Evolutionary conservation across 2,888 invertebrate genomes (phyloP).

Genomic region (Unio pictorum): DNA sequence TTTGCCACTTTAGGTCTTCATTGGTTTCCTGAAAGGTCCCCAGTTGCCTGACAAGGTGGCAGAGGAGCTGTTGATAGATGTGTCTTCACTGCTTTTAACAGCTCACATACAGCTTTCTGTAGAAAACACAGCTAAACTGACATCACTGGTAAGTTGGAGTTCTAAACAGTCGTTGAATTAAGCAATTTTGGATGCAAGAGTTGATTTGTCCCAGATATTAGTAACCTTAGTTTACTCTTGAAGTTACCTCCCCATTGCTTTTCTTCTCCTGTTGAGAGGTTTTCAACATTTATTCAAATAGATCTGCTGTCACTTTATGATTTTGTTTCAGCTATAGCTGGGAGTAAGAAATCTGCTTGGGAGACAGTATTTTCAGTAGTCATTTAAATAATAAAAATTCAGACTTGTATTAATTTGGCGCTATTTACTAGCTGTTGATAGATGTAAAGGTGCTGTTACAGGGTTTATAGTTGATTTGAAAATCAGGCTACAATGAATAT

Average conservation of each 20-base stretch:
- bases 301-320: too few relatives aligned
- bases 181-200: background rate
- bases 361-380: too few relatives aligned
- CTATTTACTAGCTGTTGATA: too few relatives aligned
- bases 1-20: slow-evolving; percentile 32
- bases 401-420: too few relatives aligned
- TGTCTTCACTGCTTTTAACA: slow-evolving; percentile 40
- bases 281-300: too few relatives aligned
- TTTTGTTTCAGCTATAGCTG: too few relatives aligned
- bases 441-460: too few relatives aligned
- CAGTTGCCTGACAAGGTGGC: slow-evolving; percentile 25
- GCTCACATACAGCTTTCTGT: slow-evolving; percentile 40
- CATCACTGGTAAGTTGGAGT: slow-evolving; percentile 40
- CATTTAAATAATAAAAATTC: too few relatives aligned
- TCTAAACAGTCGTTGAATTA: background rate
- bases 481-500: too few relatives aligned
- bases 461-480: too few relatives aligned
- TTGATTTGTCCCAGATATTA: background rate
- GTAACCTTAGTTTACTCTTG: background rate
- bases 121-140: slow-evolving; percentile 41
- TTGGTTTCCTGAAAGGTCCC: slow-evolving; percentile 33
- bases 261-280: background rate
- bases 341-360: too few relatives aligned
- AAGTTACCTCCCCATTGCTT: background rate
- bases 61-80: slow-evolving; percentile 31